phyloP scores from a whole-genome alignment of 2,113 vertebrate genomes.

The Accipiter cooperii region DNA sequence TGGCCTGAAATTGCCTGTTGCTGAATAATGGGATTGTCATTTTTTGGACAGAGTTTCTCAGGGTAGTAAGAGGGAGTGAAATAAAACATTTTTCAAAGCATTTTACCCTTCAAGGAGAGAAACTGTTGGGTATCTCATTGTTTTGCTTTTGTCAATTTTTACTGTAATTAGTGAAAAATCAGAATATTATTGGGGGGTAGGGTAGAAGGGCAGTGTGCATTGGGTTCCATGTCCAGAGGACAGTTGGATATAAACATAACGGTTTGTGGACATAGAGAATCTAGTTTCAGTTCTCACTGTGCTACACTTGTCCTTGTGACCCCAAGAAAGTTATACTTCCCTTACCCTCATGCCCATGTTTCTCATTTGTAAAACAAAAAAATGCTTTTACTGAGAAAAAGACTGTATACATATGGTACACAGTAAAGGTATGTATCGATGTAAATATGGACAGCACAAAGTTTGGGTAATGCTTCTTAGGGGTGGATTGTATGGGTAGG shows the following conservation, averaged over 20 bases:
- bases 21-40: not conserved
- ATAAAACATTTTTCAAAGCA: not conserved
- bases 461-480: not conserved
- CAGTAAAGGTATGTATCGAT: not conserved
- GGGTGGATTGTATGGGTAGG: not conserved
- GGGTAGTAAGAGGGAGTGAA: not conserved
- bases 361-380: not conserved
- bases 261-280: not conserved
- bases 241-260: not conserved
- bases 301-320: not conserved
- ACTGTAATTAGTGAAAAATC: not conserved
- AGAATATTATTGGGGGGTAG: not conserved
- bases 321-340: not conserved
- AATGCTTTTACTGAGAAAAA: not conserved
- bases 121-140: not conserved
- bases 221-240: not conserved
- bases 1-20: not conserved
- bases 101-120: not conserved
- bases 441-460: not conserved
- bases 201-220: not conserved
- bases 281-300: not conserved
- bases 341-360: not conserved
- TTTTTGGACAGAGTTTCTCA: not conserved
- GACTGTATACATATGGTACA: not conserved
- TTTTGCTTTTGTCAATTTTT: not conserved